Conservation (phyloP, 2,888 invertebrate genomes). For the Prosopocoilus inquinatus region DNA sequence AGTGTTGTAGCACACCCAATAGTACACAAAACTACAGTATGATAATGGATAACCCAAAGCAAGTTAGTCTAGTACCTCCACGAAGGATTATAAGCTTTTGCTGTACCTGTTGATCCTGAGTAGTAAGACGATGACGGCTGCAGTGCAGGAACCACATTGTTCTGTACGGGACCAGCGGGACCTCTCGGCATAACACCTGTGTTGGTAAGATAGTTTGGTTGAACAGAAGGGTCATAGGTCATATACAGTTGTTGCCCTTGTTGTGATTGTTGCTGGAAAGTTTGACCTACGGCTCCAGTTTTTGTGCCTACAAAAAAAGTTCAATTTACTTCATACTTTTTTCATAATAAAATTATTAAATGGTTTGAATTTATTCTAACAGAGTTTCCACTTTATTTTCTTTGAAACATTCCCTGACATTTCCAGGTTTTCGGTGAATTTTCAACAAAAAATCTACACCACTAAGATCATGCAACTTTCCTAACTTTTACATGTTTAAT, state of each 20-base stretch:
- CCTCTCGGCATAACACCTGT: conserved; percentile 64
- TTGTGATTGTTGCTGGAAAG: conserved; percentile 57
- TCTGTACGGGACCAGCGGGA: conserved; percentile 52
- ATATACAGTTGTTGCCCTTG: conserved; percentile 58
- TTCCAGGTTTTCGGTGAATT: too few relatives aligned
- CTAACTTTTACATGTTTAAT: too few relatives aligned
- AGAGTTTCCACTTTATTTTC: too few relatives aligned
- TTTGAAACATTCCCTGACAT: too few relatives aligned
- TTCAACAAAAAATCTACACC: too few relatives aligned
- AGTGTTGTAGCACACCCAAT: not conserved
- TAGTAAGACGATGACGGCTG: conserved; percentile 56
- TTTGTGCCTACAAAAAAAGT: conserved; percentile 49
- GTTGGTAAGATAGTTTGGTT: conserved; percentile 61
- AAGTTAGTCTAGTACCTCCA: conserved; percentile 31
- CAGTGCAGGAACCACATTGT: conserved; percentile 51
- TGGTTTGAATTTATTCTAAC: too few relatives aligned
- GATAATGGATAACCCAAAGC: conserved; percentile 16
- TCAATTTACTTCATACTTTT: too few relatives aligned
- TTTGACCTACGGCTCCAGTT: conserved; percentile 56
- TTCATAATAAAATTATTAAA: too few relatives aligned
- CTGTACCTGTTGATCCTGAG: conserved; percentile 53
- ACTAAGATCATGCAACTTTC: too few relatives aligned
- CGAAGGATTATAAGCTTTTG: conserved; percentile 39
- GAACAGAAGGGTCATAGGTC: conserved; percentile 59
- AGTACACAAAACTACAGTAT: conserved; percentile 12